phyloP scores from a whole-genome alignment of 2,888 invertebrate species.

The Caenorhabditis doughertyi region DNA sequence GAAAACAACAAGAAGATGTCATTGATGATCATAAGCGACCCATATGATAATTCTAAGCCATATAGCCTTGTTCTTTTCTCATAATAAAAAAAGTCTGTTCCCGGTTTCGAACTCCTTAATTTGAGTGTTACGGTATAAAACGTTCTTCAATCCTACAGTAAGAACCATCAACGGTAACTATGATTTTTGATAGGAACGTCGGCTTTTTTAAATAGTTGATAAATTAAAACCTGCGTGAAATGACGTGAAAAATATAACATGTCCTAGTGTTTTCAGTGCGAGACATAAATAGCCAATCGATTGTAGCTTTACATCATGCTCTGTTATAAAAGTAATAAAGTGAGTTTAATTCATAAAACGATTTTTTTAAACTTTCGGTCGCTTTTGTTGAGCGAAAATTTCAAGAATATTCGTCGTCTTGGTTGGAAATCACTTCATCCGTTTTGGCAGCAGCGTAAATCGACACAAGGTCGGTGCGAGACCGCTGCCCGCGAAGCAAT shows the following conservation, averaged over 20 bases:
- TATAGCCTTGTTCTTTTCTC: conserved; percentile 21
- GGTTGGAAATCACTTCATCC: too few relatives aligned
- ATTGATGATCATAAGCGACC: conserved; percentile 23
- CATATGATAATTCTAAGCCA: neutral
- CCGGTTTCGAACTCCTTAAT: too few relatives aligned
- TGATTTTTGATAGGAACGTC: too few relatives aligned
- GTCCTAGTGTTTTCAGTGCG: conserved; percentile 1
- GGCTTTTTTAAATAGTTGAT: too few relatives aligned
- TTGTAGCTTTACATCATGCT: neutral
- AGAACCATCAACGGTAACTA: too few relatives aligned
- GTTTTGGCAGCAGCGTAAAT: conserved; percentile 49
- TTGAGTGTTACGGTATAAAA: too few relatives aligned
- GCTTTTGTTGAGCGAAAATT: neutral
- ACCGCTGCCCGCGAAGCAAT: conserved; percentile 43
- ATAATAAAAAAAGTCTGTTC: neutral
- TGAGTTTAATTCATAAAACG: too few relatives aligned
- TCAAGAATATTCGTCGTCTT: too few relatives aligned
- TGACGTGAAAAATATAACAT: neutral
- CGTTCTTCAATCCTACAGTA: too few relatives aligned
- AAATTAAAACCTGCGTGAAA: neutral
- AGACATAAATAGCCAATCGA: neutral
- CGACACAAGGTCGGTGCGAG: conserved; percentile 48
- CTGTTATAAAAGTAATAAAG: conserved; percentile 10
- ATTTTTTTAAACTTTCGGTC: too few relatives aligned
- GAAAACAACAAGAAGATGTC: conserved; percentile 25